Evolutionary conservation across 2,113 vertebrate species (phyloP).

Genomic region (Hypomesus transpacificus): DNA sequence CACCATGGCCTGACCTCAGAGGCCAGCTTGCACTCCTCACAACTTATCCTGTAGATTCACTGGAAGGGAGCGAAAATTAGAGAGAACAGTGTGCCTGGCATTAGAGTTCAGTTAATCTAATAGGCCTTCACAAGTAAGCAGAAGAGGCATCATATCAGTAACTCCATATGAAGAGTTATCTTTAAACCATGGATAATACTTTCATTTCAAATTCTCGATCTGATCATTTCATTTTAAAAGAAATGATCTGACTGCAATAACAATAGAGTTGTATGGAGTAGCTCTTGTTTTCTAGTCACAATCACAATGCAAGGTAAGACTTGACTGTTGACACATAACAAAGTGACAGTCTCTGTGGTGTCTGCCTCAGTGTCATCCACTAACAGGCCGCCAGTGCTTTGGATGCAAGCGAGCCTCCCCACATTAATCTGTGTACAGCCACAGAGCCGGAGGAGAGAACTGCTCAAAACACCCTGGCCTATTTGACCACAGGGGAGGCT

Average conservation of each 20-base stretch:
- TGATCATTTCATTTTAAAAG: too few relatives aligned
- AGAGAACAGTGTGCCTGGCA: not conserved
- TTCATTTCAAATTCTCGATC: too few relatives aligned
- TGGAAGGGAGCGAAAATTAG: constrained; percentile 1
- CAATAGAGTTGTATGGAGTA: too few relatives aligned
- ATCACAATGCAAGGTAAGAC: not conserved
- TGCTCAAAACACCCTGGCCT: constrained; percentile 30
- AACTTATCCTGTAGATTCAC: not conserved
- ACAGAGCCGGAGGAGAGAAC: constrained; percentile 18
- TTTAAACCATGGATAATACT: too few relatives aligned
- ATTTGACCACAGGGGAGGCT: constrained; percentile 72
- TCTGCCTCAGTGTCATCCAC: constrained; percentile 13
- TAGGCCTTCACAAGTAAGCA: not conserved
- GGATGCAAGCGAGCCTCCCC: constrained; percentile 15
- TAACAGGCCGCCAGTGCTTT: constrained; percentile 9
- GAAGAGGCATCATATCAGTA: not conserved
- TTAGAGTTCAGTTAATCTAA: not conserved
- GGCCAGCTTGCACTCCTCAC: not conserved
- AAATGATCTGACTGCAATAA: too few relatives aligned
- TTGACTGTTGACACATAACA: constrained; percentile 1
- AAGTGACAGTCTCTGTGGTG: not conserved
- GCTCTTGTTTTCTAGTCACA: too few relatives aligned
- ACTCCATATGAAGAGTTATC: not conserved
- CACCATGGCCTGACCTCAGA: not conserved
- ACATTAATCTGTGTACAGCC: constrained; percentile 37